Conservation (phyloP, 2,797 vertebrate species). For the Scyliorhinus canicula region DNA sequence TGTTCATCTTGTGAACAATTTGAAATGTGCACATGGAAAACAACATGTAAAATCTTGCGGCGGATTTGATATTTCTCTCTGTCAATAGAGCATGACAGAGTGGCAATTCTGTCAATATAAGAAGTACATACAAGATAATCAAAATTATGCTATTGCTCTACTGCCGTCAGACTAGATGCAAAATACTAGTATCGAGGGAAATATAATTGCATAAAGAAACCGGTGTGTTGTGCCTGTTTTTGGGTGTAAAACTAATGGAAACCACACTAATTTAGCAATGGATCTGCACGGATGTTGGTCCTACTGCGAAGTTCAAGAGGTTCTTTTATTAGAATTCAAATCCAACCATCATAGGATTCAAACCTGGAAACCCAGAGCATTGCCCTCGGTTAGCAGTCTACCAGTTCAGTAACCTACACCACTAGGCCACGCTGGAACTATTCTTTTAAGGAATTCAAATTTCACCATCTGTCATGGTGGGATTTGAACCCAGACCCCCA, state of each 20-base stretch:
- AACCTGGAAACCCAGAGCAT: too few relatives aligned
- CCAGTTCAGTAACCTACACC: too few relatives aligned
- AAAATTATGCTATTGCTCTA: background rate
- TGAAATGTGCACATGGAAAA: background rate
- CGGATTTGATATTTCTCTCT: background rate
- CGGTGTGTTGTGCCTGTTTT: background rate
- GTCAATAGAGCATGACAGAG: background rate
- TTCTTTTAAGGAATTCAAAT: too few relatives aligned
- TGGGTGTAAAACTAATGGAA: background rate
- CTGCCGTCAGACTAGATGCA: too few relatives aligned
- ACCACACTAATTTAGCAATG: background rate
- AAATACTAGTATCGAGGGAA: background rate
- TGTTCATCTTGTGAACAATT: background rate
- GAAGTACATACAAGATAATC: background rate
- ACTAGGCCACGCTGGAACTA: too few relatives aligned
- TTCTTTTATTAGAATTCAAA: background rate
- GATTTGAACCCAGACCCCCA: too few relatives aligned
- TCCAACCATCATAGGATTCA: too few relatives aligned
- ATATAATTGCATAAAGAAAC: background rate
- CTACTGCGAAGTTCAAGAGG: background rate
- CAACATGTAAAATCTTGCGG: background rate
- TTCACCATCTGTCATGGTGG: too few relatives aligned
- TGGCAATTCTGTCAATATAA: background rate
- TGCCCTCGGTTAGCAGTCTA: too few relatives aligned
- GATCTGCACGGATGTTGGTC: background rate